phyloP scores from a whole-genome alignment of 2,797 vertebrate genomes.

The Clarias pachynema region DNA sequence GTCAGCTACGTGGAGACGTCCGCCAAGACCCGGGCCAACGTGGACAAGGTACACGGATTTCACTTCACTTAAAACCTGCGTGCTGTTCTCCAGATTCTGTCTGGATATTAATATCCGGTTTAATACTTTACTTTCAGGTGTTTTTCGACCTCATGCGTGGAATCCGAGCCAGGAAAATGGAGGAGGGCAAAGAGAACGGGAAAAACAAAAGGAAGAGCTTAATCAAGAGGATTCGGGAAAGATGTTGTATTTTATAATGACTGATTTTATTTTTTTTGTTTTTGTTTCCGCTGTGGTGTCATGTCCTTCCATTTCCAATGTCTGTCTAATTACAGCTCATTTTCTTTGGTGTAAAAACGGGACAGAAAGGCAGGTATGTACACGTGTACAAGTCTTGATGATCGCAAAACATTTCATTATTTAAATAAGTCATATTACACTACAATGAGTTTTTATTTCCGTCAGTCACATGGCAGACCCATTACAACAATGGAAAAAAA shows the following conservation, averaged over 20 bases:
- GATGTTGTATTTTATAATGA: constrained; percentile 91
- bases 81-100: too few relatives aligned
- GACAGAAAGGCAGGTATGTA: constrained; percentile 24
- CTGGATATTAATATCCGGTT: not conserved
- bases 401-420: not conserved
- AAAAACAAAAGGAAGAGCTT: constrained; percentile 91
- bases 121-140: constrained; percentile 68
- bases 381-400: not conserved
- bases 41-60: constrained; percentile 80
- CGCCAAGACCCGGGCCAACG: constrained; percentile 87
- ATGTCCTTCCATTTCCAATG: constrained; percentile 1
- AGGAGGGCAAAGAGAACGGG: constrained; percentile 89
- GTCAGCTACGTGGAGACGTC: constrained; percentile 91
- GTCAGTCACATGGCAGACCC: not conserved
- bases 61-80: too few relatives aligned
- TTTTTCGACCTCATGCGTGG: constrained; percentile 92
- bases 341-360: constrained; percentile 5
- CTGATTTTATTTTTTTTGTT: constrained; percentile 47
- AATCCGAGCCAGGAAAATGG: constrained; percentile 90
- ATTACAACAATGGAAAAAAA: not conserved
- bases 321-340: constrained; percentile 19
- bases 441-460: not conserved
- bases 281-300: constrained; percentile 59
- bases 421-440: not conserved
- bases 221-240: constrained; percentile 88